phyloP scores from a whole-genome alignment of 1,140 invertebrate genomes.

The Dreissena polymorpha region DNA sequence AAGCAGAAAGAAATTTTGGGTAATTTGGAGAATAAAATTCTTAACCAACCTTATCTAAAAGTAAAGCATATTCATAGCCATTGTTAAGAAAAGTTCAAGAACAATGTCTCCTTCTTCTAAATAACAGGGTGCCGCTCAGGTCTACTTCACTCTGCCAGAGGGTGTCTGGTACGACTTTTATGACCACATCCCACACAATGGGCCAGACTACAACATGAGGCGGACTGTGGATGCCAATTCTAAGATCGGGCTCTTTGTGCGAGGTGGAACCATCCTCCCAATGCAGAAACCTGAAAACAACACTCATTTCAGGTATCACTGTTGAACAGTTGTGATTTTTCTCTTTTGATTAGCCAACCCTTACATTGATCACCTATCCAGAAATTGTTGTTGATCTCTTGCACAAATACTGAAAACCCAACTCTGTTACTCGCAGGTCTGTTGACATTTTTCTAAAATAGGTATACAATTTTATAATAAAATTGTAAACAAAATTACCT shows the following conservation, averaged over 20 bases:
- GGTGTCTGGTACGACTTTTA: conserved; percentile 78
- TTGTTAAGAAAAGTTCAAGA: no score
- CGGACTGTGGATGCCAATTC: conserved; percentile 17
- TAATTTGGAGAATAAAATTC: no score
- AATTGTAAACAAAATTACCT: no score
- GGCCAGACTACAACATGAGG: neutral
- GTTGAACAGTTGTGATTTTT: neutral
- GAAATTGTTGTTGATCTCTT: neutral
- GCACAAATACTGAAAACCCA: neutral
- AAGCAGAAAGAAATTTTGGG: no score
- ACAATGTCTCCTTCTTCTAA: no score
- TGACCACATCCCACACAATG: neutral
- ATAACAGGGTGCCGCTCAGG: conserved; percentile 47
- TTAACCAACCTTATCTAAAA: no score
- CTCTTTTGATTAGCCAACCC: no score
- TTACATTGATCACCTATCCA: neutral
- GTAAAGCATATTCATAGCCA: no score
- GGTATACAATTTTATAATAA: no score
- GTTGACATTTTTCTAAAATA: no score
- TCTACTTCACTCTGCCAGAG: conserved; percentile 67
- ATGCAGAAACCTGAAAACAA: conserved; percentile 72
- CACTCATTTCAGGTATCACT: conserved; percentile 63
- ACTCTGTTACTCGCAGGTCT: no score
- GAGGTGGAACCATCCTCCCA: conserved; percentile 76
- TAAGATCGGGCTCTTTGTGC: conserved; percentile 72